Evolutionary conservation across 2,113 vertebrate genomes (phyloP), one percentile per base, ranked within the genome.

Genomic region (Pseudorasbora parva): DNA sequence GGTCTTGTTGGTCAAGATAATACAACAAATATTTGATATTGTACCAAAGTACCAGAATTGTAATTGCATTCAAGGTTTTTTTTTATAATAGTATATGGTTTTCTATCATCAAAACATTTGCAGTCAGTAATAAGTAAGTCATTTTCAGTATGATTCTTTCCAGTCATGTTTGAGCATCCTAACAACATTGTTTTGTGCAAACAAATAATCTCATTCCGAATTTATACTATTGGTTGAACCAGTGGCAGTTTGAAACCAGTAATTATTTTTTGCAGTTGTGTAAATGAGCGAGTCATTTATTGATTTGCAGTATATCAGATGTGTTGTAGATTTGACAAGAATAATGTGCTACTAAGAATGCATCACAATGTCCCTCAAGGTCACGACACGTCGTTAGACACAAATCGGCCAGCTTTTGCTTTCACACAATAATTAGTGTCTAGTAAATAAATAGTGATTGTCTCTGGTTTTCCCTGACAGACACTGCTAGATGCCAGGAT

Each of bases 381-480:
- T 59, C 72, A 82, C 64, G 56, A 17, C 56, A 73, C 37, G 57
- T 74, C 37, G 9, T 82, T 79, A 79, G 66, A 78, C 17, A 33
- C 82, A 69, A 82, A 78, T 79, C 45, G 78, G 66, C 41, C 30
- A 19, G 66, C 66, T 82, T 80, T 87, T 79, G 27, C 64, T 77
- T 72, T 23, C 79, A 66, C 27, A 6, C 69, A 69, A 75, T 83
- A 83, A 80, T 87, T 85, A 82, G 78, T 82, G 80, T 85, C 83
- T 82, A 79, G 57, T 60, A 69, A 82, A 85, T 82, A 57, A 68
- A 79, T 82, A 54, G 68, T 62, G 86, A 85, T 85, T 82, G 75
- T 74, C 49, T 87, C 81, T 74, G 57, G 33, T 85, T 76, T 23
- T 79, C n/a, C 15, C 88, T 76, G 81, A 83, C 73, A 84, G 81